Conservation (phyloP, 1,140 invertebrate species). For the Notospermus geniculatus region DNA sequence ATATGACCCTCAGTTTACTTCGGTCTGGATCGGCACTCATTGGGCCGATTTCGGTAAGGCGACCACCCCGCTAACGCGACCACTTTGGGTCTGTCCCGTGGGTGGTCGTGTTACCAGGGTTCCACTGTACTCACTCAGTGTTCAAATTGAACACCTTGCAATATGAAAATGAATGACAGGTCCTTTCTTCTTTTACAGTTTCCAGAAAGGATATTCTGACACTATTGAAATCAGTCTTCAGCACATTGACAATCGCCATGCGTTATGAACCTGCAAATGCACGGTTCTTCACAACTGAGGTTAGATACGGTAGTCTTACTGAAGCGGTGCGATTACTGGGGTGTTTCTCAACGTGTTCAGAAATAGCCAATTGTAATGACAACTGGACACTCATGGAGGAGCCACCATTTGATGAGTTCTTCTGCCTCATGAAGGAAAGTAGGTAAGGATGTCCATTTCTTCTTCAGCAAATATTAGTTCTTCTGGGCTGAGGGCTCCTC, state of each 20-base stretch:
- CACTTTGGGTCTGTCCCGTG: no score
- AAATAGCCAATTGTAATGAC: conserved; percentile 34
- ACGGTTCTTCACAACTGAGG: conserved; percentile 95
- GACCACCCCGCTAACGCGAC: no score
- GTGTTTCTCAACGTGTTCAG: conserved; percentile 69
- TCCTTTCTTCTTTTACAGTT: conserved; percentile 33
- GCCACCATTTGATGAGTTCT: conserved; percentile 36
- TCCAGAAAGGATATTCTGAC: conserved; percentile 42
- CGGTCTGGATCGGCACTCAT: no score
- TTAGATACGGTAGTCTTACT: conserved; percentile 87
- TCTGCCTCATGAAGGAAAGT: conserved; percentile 36
- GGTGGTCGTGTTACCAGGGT: no score
- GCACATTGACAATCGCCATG: conserved; percentile 95
- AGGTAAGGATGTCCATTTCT: conserved; percentile 22
- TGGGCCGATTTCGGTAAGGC: no score
- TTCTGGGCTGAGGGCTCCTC: no score
- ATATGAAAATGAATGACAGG: neutral
- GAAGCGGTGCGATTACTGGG: conserved; percentile 87
- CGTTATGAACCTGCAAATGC: conserved; percentile 98
- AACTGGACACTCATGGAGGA: conserved; percentile 37
- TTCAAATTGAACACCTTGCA: no score
- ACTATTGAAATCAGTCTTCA: conserved; percentile 83
- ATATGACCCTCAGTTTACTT: no score
- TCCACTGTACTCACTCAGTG: no score
- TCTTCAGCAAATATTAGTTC: no score